Conservation (phyloP, 2,888 invertebrate genomes). For the Philopedon plagiatum region DNA sequence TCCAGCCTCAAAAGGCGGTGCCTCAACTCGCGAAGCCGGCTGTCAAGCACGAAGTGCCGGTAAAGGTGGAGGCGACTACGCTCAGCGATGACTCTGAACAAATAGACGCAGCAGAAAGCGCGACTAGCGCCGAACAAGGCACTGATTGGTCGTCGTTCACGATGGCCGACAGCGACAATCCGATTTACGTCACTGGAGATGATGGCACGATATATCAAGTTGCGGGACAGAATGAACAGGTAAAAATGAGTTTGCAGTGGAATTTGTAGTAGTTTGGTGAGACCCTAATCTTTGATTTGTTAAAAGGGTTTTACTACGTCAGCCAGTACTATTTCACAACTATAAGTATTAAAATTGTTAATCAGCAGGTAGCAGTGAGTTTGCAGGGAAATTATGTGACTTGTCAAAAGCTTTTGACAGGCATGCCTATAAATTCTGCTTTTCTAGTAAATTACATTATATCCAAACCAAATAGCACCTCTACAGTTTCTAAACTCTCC, state of each 20-base stretch:
- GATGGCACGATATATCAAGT: slow-evolving; percentile 87
- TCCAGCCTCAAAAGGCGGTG: slow-evolving; percentile 1
- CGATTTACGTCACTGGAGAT: slow-evolving; percentile 86
- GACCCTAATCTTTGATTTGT: no score
- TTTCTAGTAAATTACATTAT: no score
- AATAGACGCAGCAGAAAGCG: slow-evolving; percentile 28
- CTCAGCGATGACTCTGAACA: slow-evolving; percentile 31
- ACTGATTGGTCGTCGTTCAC: slow-evolving; percentile 62
- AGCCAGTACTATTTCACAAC: no score
- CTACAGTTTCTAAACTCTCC: not conserved
- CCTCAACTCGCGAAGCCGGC: slow-evolving; percentile 11
- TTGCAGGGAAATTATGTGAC: no score
- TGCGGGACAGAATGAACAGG: slow-evolving; percentile 80
- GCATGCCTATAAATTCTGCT: no score
- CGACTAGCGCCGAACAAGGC: slow-evolving; percentile 19
- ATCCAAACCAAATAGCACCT: no score
- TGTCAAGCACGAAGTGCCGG: slow-evolving; percentile 1
- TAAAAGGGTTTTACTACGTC: no score
- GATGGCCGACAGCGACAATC: slow-evolving; percentile 69
- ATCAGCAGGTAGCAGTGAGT: no score
- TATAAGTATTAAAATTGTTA: no score
- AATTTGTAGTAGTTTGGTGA: not conserved
- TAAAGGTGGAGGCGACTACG: slow-evolving; percentile 19
- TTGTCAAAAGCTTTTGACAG: no score
- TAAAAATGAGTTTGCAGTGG: slow-evolving; percentile 3